Evolutionary conservation across 2,888 invertebrate genomes (phyloP).

Genomic region (Lithophane socia): DNA sequence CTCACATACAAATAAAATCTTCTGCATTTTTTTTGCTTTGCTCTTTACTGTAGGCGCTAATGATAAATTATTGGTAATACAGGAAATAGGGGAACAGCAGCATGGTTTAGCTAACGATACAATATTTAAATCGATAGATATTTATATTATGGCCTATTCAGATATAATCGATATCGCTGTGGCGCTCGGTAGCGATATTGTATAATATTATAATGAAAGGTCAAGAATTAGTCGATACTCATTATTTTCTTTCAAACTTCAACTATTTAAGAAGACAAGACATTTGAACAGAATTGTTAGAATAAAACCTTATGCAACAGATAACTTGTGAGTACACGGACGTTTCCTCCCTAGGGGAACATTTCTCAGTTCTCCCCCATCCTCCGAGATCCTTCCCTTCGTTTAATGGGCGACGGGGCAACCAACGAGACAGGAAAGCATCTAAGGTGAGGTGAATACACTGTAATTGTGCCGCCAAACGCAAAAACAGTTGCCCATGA

Average conservation of each 20-base stretch:
- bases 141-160: neutral
- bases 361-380: slow-evolving; percentile 79
- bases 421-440: slow-evolving; percentile 73
- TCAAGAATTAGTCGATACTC: neutral
- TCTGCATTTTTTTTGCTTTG: too few species aligned
- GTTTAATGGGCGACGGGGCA: slow-evolving; percentile 71
- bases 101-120: neutral
- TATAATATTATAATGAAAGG: neutral
- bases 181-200: too few species aligned
- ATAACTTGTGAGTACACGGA: slow-evolving; percentile 27
- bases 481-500: slow-evolving; percentile 58
- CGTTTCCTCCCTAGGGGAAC: slow-evolving; percentile 76
- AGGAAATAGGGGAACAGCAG: slow-evolving; percentile 4
- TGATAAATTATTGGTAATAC: slow-evolving; percentile 2
- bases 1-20: slow-evolving; percentile 53
- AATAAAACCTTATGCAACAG: slow-evolving; percentile 46
- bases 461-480: slow-evolving; percentile 74
- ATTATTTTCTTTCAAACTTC: neutral
- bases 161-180: too few species aligned
- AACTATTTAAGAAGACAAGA: neutral
- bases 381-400: slow-evolving; percentile 71
- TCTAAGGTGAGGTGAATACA: slow-evolving; percentile 79
- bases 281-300: neutral
- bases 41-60: too few species aligned
- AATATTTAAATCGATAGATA: neutral